These are phyloP conservation scores for Gymnodraco acuticeps DNA, from an alignment of 2,797 vertebrate genomes.

Conservation along the genomic window DNA sequence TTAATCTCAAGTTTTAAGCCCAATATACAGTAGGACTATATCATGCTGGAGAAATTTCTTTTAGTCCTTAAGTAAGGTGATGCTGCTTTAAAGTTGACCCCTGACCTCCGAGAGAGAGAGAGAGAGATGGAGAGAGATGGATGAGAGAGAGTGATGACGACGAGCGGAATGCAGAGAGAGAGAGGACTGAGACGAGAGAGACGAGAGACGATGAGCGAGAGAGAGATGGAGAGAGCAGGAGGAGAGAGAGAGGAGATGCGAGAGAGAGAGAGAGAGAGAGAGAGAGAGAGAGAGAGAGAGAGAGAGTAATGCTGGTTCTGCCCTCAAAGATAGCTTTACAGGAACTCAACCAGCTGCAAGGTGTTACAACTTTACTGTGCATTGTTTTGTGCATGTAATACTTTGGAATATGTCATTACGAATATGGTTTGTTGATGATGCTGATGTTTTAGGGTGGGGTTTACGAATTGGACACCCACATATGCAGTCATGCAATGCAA, in stretches of 20 bases:
- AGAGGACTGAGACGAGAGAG: not conserved
- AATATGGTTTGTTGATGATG: not conserved
- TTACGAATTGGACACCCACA: too few species aligned
- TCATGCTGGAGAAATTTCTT: not conserved
- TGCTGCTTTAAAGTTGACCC: conserved; percentile 19
- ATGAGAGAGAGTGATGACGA: too few species aligned
- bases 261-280: too few species aligned
- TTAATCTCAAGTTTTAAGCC: not conserved
- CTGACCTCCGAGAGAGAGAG: conserved; percentile 14
- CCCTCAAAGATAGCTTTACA: not conserved
- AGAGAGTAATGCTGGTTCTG: not conserved
- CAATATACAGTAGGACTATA: not conserved
- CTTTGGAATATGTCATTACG: not conserved
- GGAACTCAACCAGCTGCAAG: not conserved
- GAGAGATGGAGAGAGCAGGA: too few species aligned
- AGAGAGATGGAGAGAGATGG: too few species aligned
- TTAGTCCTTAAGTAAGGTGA: not conserved
- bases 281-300: not conserved
- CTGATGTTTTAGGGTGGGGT: too few species aligned
- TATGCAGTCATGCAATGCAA: too few species aligned
- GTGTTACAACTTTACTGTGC: not conserved
- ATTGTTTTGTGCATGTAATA: not conserved
- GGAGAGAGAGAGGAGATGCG: too few species aligned
- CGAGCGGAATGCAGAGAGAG: too few species aligned
- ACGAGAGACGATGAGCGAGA: too few species aligned